A percentile compares a stretch with the other conserved stretches of the same genome.
phyloP scores from a whole-genome alignment of 53 echinoderm and acorn worm genomes.

The Echinometra lucunter region DNA sequence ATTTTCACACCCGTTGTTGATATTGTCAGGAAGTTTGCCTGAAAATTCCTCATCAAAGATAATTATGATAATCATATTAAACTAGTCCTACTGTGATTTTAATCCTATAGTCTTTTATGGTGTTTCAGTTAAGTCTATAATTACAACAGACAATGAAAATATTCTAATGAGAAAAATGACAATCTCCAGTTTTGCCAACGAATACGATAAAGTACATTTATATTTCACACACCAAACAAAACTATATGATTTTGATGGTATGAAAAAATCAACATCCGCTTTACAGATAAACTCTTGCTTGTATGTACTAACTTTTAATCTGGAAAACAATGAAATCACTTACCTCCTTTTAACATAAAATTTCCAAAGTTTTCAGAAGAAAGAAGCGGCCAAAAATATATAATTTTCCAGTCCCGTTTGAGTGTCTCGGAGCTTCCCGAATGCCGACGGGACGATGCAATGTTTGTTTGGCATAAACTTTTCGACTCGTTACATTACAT shows the following conservation, averaged over 20 bases:
- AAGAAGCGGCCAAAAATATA: neutral
- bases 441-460: conserved; percentile 9
- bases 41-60: too few relatives aligned
- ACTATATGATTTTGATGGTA: neutral
- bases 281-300: neutral
- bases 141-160: too few relatives aligned
- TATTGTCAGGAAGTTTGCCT: too few relatives aligned
- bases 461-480: conserved; percentile 54
- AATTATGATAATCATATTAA: too few relatives aligned
- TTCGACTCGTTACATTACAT: conserved; percentile 63
- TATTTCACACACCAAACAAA: neutral
- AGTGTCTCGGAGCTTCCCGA: neutral
- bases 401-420: conserved; percentile 33
- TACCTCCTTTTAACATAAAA: neutral
- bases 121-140: too few relatives aligned
- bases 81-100: too few relatives aligned
- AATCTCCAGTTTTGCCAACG: too few relatives aligned
- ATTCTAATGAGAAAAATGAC: too few relatives aligned
- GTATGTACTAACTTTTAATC: neutral
- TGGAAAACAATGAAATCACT: neutral
- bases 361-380: neutral
- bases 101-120: too few relatives aligned
- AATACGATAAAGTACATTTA: too few relatives aligned
- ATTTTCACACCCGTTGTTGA: too few relatives aligned
- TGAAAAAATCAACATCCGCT: neutral